These are phyloP conservation scores for Mayetiola destructor DNA, from an alignment of 2,888 invertebrate genomes.

Conservation along the genomic window DNA sequence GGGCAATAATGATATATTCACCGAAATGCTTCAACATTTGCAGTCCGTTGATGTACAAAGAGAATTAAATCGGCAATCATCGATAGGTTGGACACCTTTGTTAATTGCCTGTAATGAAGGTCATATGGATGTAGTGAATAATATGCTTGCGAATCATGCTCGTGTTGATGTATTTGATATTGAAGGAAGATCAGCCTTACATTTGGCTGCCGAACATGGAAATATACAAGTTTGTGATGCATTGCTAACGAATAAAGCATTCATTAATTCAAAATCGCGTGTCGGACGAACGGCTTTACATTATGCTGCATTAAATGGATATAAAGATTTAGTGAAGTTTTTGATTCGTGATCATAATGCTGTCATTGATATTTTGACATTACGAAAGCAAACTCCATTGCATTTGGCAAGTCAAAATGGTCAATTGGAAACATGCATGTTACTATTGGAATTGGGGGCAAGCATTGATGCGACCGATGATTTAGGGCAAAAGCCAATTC, in stretches of 20 bases:
- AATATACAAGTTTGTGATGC: conserved; percentile 80
- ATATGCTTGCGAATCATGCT: conserved; percentile 82
- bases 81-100: conserved; percentile 92
- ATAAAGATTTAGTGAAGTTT: conserved; percentile 75
- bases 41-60: conserved; percentile 79
- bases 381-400: conserved; percentile 92
- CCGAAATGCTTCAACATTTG: conserved; percentile 88
- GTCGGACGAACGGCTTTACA: conserved; percentile 94
- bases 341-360: conserved; percentile 92
- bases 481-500: conserved; percentile 80
- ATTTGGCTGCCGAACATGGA: conserved; percentile 88
- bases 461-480: conserved; percentile 94
- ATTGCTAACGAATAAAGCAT: conserved; percentile 87
- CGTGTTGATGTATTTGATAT: conserved; percentile 97
- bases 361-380: conserved; percentile 84
- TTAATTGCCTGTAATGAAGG: conserved; percentile 92
- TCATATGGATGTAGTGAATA: conserved; percentile 84
- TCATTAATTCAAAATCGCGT: conserved; percentile 96
- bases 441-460: conserved; percentile 81
- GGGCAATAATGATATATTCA: conserved; percentile 88
- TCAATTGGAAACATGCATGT: conserved; percentile 87
- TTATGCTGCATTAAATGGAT: conserved; percentile 93
- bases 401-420: conserved; percentile 95
- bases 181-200: conserved; percentile 88
- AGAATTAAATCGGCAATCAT: conserved; percentile 86